Conservation (phyloP, 1,140 invertebrate genomes). For the Drosophila obscura region DNA sequence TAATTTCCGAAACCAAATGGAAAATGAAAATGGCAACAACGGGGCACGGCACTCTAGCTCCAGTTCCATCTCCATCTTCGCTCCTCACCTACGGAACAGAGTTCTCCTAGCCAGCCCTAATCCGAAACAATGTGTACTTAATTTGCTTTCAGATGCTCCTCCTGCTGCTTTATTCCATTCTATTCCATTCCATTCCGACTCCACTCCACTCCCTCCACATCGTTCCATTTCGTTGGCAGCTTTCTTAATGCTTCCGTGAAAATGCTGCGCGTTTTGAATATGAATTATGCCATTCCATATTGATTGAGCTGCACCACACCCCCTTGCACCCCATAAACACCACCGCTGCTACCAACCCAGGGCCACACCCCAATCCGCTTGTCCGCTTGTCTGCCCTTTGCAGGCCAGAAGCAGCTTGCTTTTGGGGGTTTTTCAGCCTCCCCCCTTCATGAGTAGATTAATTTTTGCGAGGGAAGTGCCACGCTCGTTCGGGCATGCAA, state of each 20-base stretch:
- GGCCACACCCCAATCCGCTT: too few relatives aligned
- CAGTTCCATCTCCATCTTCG: not conserved
- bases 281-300: conserved; percentile 72
- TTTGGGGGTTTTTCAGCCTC: too few relatives aligned
- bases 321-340: too few relatives aligned
- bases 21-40: conserved; percentile 39
- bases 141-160: conserved; percentile 55
- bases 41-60: not conserved
- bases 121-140: conserved; percentile 63
- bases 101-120: conserved; percentile 18
- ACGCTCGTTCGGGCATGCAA: conserved; percentile 22
- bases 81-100: not conserved
- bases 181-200: conserved; percentile 44
- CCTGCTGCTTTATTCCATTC: conserved; percentile 35
- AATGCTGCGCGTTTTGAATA: conserved; percentile 65
- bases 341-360: too few relatives aligned
- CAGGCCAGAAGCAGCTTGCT: too few relatives aligned
- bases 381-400: too few relatives aligned
- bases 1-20: conserved; percentile 65
- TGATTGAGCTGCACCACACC: too few relatives aligned
- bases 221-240: conserved; percentile 62
- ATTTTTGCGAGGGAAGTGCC: not conserved
- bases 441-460: not conserved
- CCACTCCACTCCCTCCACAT: conserved; percentile 35
- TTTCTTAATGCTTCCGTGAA: conserved; percentile 49